phyloP scores from a whole-genome alignment of 2,113 vertebrate genomes.

The Cinclus mexicanus region DNA sequence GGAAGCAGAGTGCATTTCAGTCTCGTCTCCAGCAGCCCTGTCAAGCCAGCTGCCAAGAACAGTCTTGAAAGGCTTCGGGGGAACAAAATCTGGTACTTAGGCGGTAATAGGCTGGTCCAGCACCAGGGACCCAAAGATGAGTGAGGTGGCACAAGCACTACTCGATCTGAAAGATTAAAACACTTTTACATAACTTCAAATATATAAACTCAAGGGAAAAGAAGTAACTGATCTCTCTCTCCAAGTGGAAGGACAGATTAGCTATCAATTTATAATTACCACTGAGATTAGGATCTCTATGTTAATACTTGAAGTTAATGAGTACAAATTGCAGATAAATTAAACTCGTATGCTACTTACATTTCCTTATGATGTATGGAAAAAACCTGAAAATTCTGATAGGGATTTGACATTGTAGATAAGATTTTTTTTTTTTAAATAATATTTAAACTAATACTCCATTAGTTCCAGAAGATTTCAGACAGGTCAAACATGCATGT shows the following conservation, averaged over 20 bases:
- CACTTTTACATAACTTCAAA: neutral
- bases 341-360: neutral
- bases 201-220: neutral
- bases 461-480: neutral
- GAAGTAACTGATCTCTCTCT: neutral
- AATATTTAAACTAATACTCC: neutral
- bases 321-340: constrained; percentile 33
- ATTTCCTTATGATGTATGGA: neutral
- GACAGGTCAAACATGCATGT: neutral
- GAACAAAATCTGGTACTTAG: neutral
- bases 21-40: constrained; percentile 2
- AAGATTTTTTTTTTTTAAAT: too few species aligned
- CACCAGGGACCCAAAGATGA: neutral
- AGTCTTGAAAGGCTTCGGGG: neutral
- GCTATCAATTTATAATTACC: neutral
- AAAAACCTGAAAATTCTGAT: neutral
- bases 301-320: neutral
- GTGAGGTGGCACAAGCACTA: neutral
- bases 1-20: neutral
- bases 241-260: neutral
- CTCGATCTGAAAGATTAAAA: neutral
- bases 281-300: constrained; percentile 4
- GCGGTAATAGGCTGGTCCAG: neutral
- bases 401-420: neutral
- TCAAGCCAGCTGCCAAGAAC: constrained; percentile 42